A percentile compares a stretch with the other conserved stretches of the same genome.
phyloP scores from a whole-genome alignment of 2,888 invertebrate genomes.

The Hipparchia sbordonii region DNA sequence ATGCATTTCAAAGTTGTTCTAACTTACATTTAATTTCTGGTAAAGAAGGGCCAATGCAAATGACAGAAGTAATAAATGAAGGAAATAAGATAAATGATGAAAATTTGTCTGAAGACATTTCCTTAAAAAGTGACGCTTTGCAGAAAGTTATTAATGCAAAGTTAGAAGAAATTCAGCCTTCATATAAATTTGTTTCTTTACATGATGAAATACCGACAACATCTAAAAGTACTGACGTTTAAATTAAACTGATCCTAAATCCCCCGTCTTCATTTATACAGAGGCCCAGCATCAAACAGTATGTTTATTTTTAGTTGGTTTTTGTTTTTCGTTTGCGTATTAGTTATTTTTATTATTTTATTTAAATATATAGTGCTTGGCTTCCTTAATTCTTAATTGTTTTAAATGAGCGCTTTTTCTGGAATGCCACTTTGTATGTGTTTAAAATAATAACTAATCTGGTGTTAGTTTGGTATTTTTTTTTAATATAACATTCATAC shows the following conservation, averaged over 20 bases:
- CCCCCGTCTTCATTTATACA: constrained; percentile 29
- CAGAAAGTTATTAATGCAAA: constrained; percentile 73
- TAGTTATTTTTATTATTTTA: not conserved
- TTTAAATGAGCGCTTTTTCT: constrained; percentile 3
- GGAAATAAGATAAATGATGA: constrained; percentile 52
- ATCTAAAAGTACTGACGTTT: constrained; percentile 78
- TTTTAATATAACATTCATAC: not conserved
- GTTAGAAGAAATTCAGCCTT: constrained; percentile 72
- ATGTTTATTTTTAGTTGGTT: constrained; percentile 65
- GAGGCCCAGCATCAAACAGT: constrained; percentile 61
- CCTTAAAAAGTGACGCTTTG: constrained; percentile 70
- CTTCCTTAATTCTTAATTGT: not conserved
- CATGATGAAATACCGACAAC: constrained; percentile 62
- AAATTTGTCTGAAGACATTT: constrained; percentile 59
- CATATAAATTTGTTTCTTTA: constrained; percentile 70
- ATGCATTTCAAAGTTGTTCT: constrained; percentile 62
- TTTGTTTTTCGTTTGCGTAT: constrained; percentile 45
- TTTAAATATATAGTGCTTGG: constrained; percentile 1
- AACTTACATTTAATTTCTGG: constrained; percentile 47
- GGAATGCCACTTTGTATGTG: not conserved
- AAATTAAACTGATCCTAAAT: constrained; percentile 42
- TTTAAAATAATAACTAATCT: not conserved
- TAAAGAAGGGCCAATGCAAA: constrained; percentile 38
- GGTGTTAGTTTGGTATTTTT: not conserved
- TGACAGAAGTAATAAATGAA: constrained; percentile 47